Percentiles rank a stretch among this genome's conserved stretches.
These are phyloP conservation scores for Zootermopsis nevadensis DNA, from an alignment of 2,888 invertebrate species.

Conservation along the genomic window DNA sequence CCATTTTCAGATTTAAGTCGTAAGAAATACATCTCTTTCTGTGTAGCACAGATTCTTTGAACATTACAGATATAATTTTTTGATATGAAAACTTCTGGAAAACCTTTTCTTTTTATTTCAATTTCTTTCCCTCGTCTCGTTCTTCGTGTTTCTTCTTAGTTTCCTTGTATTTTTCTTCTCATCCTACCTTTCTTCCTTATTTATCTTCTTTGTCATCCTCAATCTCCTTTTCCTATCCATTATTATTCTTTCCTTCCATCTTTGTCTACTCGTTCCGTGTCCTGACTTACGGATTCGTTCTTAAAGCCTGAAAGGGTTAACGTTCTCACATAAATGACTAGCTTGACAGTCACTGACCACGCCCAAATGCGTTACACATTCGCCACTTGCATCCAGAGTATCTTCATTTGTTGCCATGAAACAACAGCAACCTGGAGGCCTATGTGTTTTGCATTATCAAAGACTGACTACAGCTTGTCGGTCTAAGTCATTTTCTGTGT, in stretches of 20 bases:
- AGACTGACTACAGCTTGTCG: not conserved
- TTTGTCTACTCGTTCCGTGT: not conserved
- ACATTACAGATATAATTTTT: too few relatives aligned
- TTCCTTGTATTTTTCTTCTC: not conserved
- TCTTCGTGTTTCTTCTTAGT: too few relatives aligned
- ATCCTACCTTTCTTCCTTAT: not conserved
- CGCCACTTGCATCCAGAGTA: not conserved
- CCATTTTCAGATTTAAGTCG: too few relatives aligned
- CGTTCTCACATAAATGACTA: not conserved
- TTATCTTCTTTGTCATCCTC: not conserved
- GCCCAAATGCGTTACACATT: not conserved
- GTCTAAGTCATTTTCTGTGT: conserved; percentile 5
- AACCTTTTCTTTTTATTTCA: not conserved
- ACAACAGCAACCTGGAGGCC: not conserved
- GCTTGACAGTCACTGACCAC: not conserved
- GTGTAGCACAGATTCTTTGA: too few relatives aligned
- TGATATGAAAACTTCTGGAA: not conserved
- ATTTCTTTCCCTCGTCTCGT: not conserved
- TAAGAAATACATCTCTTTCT: too few relatives aligned
- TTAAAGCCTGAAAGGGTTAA: too few relatives aligned
- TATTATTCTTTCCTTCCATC: not conserved
- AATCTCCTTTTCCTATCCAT: not conserved
- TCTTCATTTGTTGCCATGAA: not conserved
- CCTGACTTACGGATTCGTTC: too few relatives aligned
- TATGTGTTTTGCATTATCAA: not conserved